Percentiles rank a stretch among this genome's conserved stretches.
Evolutionary conservation across 1,140 invertebrate genomes (phyloP).

Genomic region (Drosophila nebulosa): DNA sequence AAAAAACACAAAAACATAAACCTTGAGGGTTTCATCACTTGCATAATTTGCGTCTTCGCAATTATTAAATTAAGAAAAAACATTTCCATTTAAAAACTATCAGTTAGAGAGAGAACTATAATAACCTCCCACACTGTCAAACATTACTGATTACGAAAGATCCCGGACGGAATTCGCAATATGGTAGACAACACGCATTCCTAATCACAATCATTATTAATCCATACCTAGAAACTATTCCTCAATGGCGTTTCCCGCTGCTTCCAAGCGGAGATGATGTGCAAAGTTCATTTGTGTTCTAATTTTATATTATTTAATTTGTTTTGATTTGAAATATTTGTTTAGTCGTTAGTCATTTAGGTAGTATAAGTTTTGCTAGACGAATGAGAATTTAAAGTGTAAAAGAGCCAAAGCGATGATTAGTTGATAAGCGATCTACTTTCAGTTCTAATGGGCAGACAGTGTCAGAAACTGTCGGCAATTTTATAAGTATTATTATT

Average conservation of each 20-base stretch:
- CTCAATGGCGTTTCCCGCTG: constrained; percentile 23
- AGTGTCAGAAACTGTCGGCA: constrained; percentile 12
- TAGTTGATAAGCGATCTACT: constrained; percentile 41
- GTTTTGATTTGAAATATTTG: constrained; percentile 45
- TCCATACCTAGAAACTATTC: constrained; percentile 48
- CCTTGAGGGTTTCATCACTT: no score
- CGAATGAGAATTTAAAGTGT: constrained; percentile 19
- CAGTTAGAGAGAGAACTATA: background rate
- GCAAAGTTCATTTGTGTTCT: constrained; percentile 57
- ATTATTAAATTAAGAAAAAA: background rate
- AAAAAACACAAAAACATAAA: no score
- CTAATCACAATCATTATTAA: constrained; percentile 2
- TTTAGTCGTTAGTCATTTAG: constrained; percentile 57
- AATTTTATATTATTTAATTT: constrained; percentile 51
- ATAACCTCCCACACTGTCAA: constrained; percentile 34
- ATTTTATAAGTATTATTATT: no score
- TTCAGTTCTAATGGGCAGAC: constrained; percentile 40
- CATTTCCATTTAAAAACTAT: background rate
- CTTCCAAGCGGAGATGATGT: constrained; percentile 17
- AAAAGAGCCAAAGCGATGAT: constrained; percentile 35
- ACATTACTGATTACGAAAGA: constrained; percentile 5
- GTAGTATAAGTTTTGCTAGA: constrained; percentile 63
- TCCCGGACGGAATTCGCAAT: constrained; percentile 26
- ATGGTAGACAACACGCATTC: constrained; percentile 10
- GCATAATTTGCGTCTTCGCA: no score